These are phyloP conservation scores for Epinotia demarniana DNA, from an alignment of 2,888 invertebrate species.

Conservation along the genomic window DNA sequence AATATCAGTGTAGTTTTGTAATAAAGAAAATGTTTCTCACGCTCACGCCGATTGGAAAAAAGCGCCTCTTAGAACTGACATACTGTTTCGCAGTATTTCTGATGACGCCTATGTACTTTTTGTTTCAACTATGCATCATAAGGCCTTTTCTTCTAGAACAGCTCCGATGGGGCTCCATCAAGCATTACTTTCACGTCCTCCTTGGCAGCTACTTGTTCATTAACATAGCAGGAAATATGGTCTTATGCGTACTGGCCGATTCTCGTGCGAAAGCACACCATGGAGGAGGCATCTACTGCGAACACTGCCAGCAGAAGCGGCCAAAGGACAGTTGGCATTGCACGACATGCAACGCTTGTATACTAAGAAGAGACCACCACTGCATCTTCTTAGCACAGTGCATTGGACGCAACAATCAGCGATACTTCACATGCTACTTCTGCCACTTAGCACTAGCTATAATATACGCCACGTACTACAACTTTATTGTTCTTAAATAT, in stretches of 20 bases:
- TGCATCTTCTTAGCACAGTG: slow-evolving; percentile 94
- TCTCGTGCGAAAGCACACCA: slow-evolving; percentile 43
- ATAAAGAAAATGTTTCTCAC: slow-evolving; percentile 13
- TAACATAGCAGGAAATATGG: slow-evolving; percentile 47
- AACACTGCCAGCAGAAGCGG: slow-evolving; percentile 87
- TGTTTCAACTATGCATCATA: slow-evolving; percentile 64
- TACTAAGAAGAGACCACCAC: slow-evolving; percentile 92
- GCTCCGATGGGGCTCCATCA: slow-evolving; percentile 52
- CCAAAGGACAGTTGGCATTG: slow-evolving; percentile 95
- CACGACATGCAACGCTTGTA: slow-evolving; percentile 90
- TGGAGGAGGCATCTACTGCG: slow-evolving; percentile 84
- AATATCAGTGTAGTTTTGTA: neutral
- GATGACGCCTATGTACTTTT: slow-evolving; percentile 61
- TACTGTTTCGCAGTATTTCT: slow-evolving; percentile 40
- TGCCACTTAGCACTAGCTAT: slow-evolving; percentile 88
- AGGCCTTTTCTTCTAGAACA: slow-evolving; percentile 56
- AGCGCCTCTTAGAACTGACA: neutral
- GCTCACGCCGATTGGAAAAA: neutral
- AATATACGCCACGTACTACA: slow-evolving; percentile 86
- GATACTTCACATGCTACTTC: slow-evolving; percentile 91
- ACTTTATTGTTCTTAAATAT: slow-evolving; percentile 85
- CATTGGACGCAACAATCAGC: slow-evolving; percentile 91
- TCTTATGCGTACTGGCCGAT: slow-evolving; percentile 40
- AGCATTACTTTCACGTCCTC: slow-evolving; percentile 57
- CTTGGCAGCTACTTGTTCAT: slow-evolving; percentile 47